Evolutionary conservation across 2,113 vertebrate genomes (phyloP).

Genomic region (Carassius auratus): DNA sequence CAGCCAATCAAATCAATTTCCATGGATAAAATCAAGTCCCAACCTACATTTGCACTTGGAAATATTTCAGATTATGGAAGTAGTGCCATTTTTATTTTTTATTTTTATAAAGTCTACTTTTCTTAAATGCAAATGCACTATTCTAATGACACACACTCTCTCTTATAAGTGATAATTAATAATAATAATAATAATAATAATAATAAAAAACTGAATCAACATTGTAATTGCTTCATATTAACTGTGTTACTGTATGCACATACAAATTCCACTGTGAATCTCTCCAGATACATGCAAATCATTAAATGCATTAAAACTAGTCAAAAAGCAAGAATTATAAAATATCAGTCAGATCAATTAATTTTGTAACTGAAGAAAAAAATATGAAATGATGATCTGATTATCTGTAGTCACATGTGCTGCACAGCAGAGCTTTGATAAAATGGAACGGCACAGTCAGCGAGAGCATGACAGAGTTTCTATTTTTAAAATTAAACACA

Average conservation of each 20-base stretch:
- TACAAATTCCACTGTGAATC: neutral
- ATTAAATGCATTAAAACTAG: neutral
- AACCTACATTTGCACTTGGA: neutral
- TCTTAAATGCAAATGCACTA: neutral
- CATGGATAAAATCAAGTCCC: neutral
- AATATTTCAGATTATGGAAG: neutral
- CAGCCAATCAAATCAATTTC: neutral
- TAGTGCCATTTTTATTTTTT: no score
- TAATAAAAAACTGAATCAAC: no score
- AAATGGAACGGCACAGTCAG: neutral
- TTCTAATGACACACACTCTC: neutral
- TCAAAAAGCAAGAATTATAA: neutral
- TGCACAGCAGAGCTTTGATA: neutral
- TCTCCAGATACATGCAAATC: neutral
- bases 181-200: no score
- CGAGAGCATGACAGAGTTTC: neutral
- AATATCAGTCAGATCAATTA: neutral
- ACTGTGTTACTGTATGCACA: neutral
- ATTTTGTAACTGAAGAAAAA: neutral
- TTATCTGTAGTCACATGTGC: neutral
- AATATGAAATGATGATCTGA: neutral
- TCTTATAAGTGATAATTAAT: neutral
- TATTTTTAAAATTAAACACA: conserved; percentile 20
- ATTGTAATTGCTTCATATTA: neutral
- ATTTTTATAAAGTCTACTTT: neutral